Evolutionary conservation across 2,113 vertebrate genomes (phyloP), one percentile per base, ranked within the genome.

Genomic region (Austrofundulus limnaeus): DNA sequence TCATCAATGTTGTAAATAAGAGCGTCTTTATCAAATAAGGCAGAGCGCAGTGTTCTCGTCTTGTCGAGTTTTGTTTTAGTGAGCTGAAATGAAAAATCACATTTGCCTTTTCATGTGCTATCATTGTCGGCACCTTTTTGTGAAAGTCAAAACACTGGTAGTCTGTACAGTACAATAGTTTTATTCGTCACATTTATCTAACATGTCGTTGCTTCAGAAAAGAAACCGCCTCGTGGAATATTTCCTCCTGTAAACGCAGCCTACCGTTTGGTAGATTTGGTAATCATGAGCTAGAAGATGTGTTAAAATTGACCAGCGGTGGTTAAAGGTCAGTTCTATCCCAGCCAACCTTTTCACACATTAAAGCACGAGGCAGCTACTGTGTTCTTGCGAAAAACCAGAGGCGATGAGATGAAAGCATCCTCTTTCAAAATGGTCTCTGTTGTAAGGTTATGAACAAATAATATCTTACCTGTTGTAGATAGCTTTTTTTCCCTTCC

Each of bases 101-200:
- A 45, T 84, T 69, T 71, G 59, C 58, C 50, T 85, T 81, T 72
- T 59, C 70, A 62, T 76, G 47, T 24, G 47, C 19, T 39, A 31
- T 43, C 48, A 51, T 48, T 51, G 61, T 58, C 23, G 39, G 70
- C 76, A 83, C 64, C 61, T 80, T 72, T 67, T 45, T 31, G 48
- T 77, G n/a, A 31, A 28, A 77, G 86, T 89, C 71, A 43, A 66
- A 28, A 80, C 79, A 85, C 83, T 85, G 80, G 71, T 50, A 37
- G 14, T 19, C 41, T 61, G 53, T 63, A 68, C 15, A 31, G 19
- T 58, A 59, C 19, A 11, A 73, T 9, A 16, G 2, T 38, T 43
- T 58, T 21, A 49, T 70, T 73, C 54, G 20, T 51, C 20, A 11
- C 31, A 37, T 42, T 42, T 28, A 5, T 46, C 5, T 9, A 28